Percentiles rank a stretch among this genome's conserved stretches.
phyloP scores from a whole-genome alignment of 2,797 vertebrate species.

The Centroberyx gerrardi region DNA sequence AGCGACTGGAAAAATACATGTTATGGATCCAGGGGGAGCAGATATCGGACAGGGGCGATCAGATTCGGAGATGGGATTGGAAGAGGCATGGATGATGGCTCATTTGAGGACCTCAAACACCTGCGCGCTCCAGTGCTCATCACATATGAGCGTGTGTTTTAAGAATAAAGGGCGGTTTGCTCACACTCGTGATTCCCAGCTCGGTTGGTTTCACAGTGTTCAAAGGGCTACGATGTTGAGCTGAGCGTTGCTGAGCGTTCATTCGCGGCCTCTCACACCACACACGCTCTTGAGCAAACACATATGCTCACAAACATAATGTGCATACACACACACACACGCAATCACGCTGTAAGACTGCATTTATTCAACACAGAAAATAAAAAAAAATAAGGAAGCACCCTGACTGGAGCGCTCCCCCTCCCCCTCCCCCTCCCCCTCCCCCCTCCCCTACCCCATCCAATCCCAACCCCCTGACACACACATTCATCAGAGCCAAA shows the following conservation, averaged over 20 bases:
- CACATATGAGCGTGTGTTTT: slow-evolving; percentile 27
- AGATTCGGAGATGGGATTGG: slow-evolving; percentile 27
- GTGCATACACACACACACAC: not conserved
- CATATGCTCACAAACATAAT: slow-evolving; percentile 12
- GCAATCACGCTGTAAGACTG: not conserved
- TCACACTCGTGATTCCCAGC: slow-evolving; percentile 58
- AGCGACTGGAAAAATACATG: slow-evolving; percentile 44
- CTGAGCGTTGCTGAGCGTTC: not conserved
- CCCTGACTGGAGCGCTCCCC: not conserved
- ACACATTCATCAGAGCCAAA: slow-evolving; percentile 49
- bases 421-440: not conserved
- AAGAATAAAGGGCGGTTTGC: slow-evolving; percentile 31
- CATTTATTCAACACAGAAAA: slow-evolving; percentile 29
- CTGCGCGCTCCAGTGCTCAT: slow-evolving; percentile 39
- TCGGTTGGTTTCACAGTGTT: slow-evolving; percentile 27
- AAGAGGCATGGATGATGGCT: slow-evolving; percentile 43
- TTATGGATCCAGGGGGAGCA: slow-evolving; percentile 32
- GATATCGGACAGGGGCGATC: slow-evolving; percentile 1
- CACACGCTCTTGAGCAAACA: slow-evolving; percentile 21
- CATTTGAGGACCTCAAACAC: slow-evolving; percentile 74
- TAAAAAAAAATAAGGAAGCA: slow-evolving; percentile 6
- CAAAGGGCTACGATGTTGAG: slow-evolving; percentile 31
- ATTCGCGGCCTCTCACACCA: slow-evolving; percentile 18
- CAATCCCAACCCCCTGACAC: slow-evolving; percentile 34
- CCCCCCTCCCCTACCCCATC: not conserved